Base-by-base conservation (phyloP, 2,113 vertebrate species). In the Pelmatolapia mariae region DNA sequence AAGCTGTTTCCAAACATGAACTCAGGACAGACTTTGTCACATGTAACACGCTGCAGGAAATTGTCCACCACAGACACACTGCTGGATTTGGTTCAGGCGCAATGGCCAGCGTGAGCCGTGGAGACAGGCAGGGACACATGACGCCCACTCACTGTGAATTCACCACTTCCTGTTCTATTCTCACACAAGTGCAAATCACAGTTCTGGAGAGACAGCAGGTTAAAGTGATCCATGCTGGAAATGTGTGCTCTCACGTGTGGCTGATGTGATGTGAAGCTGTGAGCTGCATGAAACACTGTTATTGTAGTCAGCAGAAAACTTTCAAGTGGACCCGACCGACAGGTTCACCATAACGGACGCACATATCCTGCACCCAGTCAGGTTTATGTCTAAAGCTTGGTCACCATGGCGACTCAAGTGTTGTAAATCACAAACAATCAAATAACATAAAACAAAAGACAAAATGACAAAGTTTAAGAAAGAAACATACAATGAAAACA, bases 81-180 rank as follows among this genome's bases (percentile, higher is more conserved):
- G 59, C 59, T 38, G 61, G 18, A 66, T 19, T 3, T n/a, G 61
- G 31, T 12, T 66, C 10, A n/a, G 10, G 10, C 1, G 18, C 18
- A 4, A 7, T 36, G 31, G 19, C 10, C 31, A 38, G 16, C 5
- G 6, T 57, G 57, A 18, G 26, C 26, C 3, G 29, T 31, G 26
- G 29, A 61, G 57, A 33, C 29, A 6, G 15, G 57, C 57, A 61
- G 57, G 57, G 7, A 61, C 33, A n/a, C 19, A 8, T n/a, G 33
- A 8, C 19, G 11, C 33, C n/a, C 19, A 2, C 63, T 68, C 19
- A 8, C 19, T 22, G 12, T 6, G 36, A 43, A 24, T 43, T 43
- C 63, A 68, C n/a, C n/a, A 22, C 36, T 68, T 68, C 63, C n/a
- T 71, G 36, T 36, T 71, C 36, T 43, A 9, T 22, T 68, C 19